Evolutionary conservation across 2,113 vertebrate genomes (phyloP).

Genomic region (Upupa epops): DNA sequence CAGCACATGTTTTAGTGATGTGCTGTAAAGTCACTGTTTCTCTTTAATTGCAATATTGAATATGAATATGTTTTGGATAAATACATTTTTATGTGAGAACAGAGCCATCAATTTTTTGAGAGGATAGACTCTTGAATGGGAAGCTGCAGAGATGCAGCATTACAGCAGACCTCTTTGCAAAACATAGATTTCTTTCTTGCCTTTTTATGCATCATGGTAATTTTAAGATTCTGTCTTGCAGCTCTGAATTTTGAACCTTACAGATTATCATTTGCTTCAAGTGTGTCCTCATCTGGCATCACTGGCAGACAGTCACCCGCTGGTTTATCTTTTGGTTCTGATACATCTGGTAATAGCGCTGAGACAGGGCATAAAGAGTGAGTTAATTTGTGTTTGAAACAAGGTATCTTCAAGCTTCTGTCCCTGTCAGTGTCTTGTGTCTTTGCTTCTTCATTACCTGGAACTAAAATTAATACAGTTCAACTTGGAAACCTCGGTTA

Average conservation of each 20-base stretch:
- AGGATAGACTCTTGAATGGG: neutral
- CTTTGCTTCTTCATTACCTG: neutral
- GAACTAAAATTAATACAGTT: neutral
- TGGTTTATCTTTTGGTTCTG: slow-evolving; percentile 87
- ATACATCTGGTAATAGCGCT: slow-evolving; percentile 86
- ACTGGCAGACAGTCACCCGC: slow-evolving; percentile 90
- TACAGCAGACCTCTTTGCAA: neutral
- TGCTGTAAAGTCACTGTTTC: neutral
- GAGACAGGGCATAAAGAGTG: slow-evolving; percentile 87
- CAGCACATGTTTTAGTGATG: neutral
- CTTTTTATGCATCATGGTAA: neutral
- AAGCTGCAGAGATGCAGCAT: neutral
- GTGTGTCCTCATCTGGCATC: slow-evolving; percentile 80
- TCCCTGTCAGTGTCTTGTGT: neutral
- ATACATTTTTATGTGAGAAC: too few species aligned
- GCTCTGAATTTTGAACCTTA: slow-evolving; percentile 94
- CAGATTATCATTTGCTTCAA: slow-evolving; percentile 84
- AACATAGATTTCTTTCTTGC: neutral
- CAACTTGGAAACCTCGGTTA: neutral
- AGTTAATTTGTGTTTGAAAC: slow-evolving; percentile 51
- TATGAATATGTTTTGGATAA: neutral
- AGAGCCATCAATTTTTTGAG: too few species aligned
- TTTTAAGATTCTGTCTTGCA: slow-evolving; percentile 64
- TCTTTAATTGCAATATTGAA: neutral
- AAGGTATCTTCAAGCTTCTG: neutral